phyloP scores from a whole-genome alignment of 2,113 vertebrate genomes.

The Dendrocopos noguchii region DNA sequence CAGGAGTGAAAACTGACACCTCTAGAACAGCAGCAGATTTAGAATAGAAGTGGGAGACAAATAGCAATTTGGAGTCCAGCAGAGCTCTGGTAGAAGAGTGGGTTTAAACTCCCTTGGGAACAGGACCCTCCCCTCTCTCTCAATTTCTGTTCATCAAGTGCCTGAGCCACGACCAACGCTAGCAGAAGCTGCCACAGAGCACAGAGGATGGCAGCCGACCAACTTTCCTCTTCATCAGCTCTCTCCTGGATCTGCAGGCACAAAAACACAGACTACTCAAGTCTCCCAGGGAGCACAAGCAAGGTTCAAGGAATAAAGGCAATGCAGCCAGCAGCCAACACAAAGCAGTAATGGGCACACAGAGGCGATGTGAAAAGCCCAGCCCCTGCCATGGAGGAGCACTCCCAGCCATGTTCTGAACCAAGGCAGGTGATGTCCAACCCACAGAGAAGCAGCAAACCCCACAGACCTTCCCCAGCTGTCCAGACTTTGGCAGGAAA shows the following conservation, averaged over 20 bases:
- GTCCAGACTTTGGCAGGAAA: neutral
- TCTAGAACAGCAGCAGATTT: conserved; percentile 7
- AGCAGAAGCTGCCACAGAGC: neutral
- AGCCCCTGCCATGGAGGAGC: neutral
- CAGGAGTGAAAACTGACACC: neutral
- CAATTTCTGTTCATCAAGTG: neutral
- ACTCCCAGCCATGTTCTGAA: neutral
- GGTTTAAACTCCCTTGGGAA: neutral
- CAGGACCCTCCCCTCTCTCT: neutral
- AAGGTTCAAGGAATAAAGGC: neutral
- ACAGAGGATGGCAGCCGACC: neutral
- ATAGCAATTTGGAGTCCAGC: neutral
- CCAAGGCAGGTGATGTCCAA: neutral
- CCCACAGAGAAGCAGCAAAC: neutral
- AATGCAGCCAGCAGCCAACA: neutral
- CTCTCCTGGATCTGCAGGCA: neutral
- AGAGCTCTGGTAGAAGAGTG: neutral
- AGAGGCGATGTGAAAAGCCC: neutral
- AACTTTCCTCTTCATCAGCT: neutral
- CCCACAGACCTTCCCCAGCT: neutral
- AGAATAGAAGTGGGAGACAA: conserved; percentile 27
- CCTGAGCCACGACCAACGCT: neutral
- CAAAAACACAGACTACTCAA: neutral
- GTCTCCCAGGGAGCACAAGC: neutral
- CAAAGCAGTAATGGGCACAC: neutral